Percentiles rank a stretch among this genome's conserved stretches.
Evolutionary conservation across 2,888 invertebrate species (phyloP).

Genomic region (Cosmia trapezina): DNA sequence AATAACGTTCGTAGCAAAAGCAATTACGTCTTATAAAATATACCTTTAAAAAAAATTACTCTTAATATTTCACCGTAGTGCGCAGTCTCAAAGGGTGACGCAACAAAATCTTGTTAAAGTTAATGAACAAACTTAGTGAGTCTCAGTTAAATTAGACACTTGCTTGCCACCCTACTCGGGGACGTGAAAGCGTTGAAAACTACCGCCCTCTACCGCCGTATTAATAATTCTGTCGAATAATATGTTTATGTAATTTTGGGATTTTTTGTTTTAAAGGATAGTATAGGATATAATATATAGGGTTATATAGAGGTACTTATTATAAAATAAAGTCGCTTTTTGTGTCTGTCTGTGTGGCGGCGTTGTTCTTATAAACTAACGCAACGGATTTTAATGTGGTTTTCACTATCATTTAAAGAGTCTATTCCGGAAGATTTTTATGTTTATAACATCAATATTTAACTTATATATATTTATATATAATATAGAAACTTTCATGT

Average conservation of each 20-base stretch:
- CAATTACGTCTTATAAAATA: constrained; percentile 61
- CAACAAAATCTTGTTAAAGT: constrained; percentile 85
- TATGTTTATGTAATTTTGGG: constrained; percentile 52
- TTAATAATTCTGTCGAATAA: constrained; percentile 65
- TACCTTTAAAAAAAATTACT: constrained; percentile 54
- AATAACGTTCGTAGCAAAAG: constrained; percentile 39
- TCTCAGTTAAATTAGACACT: constrained; percentile 82
- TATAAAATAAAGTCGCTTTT: too few relatives aligned
- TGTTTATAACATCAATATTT: too few relatives aligned
- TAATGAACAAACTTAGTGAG: constrained; percentile 87
- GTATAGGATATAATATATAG: too few relatives aligned
- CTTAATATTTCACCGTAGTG: constrained; percentile 79
- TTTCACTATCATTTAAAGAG: too few relatives aligned
- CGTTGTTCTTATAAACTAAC: too few relatives aligned
- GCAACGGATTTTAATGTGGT: too few relatives aligned
- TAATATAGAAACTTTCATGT: too few relatives aligned
- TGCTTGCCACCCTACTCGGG: constrained; percentile 69
- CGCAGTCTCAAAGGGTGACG: constrained; percentile 82
- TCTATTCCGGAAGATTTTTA: too few relatives aligned
- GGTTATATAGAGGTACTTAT: too few relatives aligned
- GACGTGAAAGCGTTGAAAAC: constrained; percentile 30
- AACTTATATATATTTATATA: too few relatives aligned
- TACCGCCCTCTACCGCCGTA: constrained; percentile 47
- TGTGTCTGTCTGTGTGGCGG: too few relatives aligned
- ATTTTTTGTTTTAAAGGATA: not conserved